Conservation (phyloP, 2,113 vertebrate genomes). For the Nycticryphes semicollaris region DNA sequence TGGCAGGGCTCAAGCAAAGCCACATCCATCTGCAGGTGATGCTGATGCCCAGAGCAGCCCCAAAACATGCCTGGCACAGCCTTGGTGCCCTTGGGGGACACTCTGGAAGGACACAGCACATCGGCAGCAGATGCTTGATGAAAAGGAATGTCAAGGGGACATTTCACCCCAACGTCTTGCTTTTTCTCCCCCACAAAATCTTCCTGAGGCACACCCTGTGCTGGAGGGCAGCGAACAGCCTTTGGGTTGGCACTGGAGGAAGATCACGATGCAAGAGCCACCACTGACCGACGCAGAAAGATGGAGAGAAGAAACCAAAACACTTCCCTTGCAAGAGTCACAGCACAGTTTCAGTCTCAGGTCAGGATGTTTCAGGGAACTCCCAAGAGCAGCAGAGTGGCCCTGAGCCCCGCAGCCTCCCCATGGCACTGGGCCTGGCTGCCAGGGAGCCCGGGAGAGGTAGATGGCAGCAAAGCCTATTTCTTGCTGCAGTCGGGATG, state of each 20-base stretch:
- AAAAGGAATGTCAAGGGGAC: background rate
- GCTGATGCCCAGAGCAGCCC: background rate
- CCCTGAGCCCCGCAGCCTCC: background rate
- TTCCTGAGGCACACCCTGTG: background rate
- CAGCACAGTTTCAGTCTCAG: background rate
- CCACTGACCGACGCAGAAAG: fast-evolving
- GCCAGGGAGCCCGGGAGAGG: background rate
- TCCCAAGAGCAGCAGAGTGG: background rate
- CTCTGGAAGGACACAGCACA: background rate
- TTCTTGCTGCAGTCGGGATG: background rate
- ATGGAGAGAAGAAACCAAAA: too few species aligned
- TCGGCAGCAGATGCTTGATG: background rate
- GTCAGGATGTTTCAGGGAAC: fast-evolving
- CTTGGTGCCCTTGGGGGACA: background rate
- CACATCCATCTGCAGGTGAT: fast-evolving
- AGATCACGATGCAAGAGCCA: fast-evolving
- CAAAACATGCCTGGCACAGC: background rate
- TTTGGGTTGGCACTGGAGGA: background rate
- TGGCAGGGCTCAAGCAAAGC: background rate
- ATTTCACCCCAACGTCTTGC: background rate
- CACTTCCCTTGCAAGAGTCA: fast-evolving
- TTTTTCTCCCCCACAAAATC: background rate
- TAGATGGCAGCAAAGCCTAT: conserved; percentile 47
- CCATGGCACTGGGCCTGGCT: background rate
- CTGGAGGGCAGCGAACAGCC: background rate